Percentiles rank a stretch among this genome's conserved stretches.
These are phyloP conservation scores for Pectinophora gossypiella DNA, from an alignment of 1,140 invertebrate species.

Conservation along the genomic window DNA sequence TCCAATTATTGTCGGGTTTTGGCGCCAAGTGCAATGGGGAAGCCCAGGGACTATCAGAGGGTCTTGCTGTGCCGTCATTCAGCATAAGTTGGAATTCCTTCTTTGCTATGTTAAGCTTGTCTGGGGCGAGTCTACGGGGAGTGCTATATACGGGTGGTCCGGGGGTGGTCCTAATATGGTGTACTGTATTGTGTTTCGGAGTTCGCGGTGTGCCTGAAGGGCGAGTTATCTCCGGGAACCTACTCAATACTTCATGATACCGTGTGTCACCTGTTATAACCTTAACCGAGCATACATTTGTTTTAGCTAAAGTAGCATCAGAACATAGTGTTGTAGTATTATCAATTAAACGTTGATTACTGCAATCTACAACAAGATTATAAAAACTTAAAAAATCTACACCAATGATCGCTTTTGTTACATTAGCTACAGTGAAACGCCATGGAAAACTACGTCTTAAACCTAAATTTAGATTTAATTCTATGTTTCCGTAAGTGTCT, in stretches of 20 bases:
- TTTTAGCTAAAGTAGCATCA: not conserved
- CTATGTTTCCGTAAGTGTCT: conserved; percentile 10
- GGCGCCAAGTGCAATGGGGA: not conserved
- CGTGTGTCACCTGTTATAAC: not conserved
- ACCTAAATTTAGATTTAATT: conserved; percentile 12
- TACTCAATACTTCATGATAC: not conserved
- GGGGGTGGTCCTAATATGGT: not conserved
- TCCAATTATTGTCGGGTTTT: not conserved
- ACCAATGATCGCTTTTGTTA: not conserved
- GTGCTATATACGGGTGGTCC: not conserved
- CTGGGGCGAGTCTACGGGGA: not conserved
- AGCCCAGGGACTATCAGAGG: not conserved
- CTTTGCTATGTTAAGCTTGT: not conserved
- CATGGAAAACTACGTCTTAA: conserved; percentile 10
- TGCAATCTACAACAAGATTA: not conserved
- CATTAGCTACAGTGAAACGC: conserved; percentile 6
- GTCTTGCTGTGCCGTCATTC: not conserved
- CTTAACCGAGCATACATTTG: not conserved
- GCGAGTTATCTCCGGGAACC: not conserved
- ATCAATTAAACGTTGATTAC: not conserved
- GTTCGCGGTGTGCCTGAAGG: not conserved
- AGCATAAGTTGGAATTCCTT: not conserved
- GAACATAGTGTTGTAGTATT: not conserved
- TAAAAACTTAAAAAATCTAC: not conserved
- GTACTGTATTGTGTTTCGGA: not conserved